Conservation (phyloP, 2,113 vertebrate genomes). For the Mastomys coucha region DNA sequence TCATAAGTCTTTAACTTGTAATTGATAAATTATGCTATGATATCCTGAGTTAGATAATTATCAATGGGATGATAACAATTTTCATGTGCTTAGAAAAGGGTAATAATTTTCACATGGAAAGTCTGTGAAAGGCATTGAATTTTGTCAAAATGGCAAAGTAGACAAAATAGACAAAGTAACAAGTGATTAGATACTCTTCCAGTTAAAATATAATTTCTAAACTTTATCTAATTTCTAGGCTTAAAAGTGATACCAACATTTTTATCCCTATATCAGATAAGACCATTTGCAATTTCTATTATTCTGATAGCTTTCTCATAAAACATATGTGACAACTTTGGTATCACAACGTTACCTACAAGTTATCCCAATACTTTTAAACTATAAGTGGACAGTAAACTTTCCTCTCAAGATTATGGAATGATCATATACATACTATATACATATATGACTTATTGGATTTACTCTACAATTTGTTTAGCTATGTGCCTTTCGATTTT, state of each 20-base stretch:
- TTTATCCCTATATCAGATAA: not conserved
- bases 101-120: not conserved
- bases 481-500: not conserved
- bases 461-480: not conserved
- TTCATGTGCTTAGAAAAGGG: not conserved
- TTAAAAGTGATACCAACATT: not conserved
- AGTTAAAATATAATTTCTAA: not conserved
- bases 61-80: not conserved
- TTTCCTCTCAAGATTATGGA: not conserved
- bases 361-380: not conserved
- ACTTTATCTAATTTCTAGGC: not conserved
- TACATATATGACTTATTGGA: too few species aligned
- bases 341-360: accelerated
- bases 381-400: not conserved
- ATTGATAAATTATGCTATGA: not conserved
- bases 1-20: not conserved
- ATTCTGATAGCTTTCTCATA: not conserved
- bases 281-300: not conserved
- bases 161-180: not conserved
- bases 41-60: not conserved
- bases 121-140: not conserved
- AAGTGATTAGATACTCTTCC: not conserved
- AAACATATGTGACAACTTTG: not conserved
- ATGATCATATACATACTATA: not conserved
- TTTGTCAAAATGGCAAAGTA: not conserved